Conservation (phyloP, 2,113 vertebrate species). For the Oryzias melastigma region DNA sequence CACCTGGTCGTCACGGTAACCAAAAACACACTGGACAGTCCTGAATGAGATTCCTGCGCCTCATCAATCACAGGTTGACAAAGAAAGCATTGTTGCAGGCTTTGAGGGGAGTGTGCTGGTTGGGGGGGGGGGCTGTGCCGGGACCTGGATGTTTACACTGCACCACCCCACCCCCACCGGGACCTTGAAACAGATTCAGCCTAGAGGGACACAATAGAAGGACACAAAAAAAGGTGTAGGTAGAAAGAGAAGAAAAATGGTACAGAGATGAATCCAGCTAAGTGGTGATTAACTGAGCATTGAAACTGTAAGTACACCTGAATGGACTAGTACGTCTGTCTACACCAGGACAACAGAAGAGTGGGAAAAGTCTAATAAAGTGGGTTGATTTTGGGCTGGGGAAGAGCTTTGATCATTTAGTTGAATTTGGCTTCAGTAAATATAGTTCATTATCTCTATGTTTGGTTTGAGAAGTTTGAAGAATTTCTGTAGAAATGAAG, state of each 20-base stretch:
- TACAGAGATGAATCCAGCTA: constrained; percentile 4
- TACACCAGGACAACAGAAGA: not conserved
- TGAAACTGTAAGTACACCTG: not conserved
- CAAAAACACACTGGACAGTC: constrained; percentile 63
- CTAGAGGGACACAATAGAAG: constrained; percentile 23
- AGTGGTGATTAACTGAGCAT: not conserved
- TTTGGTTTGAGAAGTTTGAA: no score
- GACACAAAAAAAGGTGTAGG: constrained; percentile 1
- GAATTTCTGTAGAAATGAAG: no score
- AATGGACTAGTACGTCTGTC: not conserved
- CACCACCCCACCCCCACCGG: constrained; percentile 14
- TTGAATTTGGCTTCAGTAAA: no score
- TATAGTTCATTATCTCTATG: no score
- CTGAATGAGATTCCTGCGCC: constrained; percentile 78
- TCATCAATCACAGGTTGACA: constrained; percentile 78
- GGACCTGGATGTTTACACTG: constrained; percentile 64
- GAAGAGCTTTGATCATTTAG: no score
- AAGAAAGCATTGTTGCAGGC: constrained; percentile 74
- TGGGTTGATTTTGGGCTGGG: no score
- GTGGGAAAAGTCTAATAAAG: no score
- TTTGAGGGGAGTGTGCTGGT: constrained; percentile 55
- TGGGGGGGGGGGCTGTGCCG: constrained; percentile 33
- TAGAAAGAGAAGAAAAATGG: not conserved
- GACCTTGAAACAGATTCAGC: constrained; percentile 54
- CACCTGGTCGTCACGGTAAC: constrained; percentile 80